Percentiles rank a stretch among this genome's conserved stretches.
Evolutionary conservation across 1,140 invertebrate genomes (phyloP).

Genomic region (Apolygus lucorum): DNA sequence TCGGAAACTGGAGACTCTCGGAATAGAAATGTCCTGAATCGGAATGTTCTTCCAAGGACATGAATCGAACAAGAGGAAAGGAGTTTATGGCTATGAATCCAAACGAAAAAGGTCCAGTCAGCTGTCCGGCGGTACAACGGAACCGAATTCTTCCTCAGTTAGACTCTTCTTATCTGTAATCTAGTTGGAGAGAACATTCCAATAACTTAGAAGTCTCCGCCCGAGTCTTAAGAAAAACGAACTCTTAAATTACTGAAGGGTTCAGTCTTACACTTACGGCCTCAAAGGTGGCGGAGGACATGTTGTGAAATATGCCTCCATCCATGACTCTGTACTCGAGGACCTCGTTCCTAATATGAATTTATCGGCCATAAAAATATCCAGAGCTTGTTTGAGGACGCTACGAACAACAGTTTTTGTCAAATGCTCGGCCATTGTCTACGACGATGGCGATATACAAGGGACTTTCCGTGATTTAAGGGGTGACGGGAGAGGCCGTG

Average conservation of each 20-base stretch:
- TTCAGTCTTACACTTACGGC: no score
- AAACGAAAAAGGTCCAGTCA: not conserved
- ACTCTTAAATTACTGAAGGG: not conserved
- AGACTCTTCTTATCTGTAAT: not conserved
- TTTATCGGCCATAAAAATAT: not conserved
- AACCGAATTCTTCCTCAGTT: not conserved
- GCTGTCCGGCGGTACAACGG: not conserved
- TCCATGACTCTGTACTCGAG: not conserved
- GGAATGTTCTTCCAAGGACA: not conserved
- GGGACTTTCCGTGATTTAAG: not conserved
- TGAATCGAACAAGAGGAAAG: not conserved
- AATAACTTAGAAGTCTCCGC: not conserved
- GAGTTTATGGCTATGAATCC: not conserved
- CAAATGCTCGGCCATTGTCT: not conserved
- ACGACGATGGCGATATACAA: not conserved
- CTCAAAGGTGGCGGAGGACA: not conserved
- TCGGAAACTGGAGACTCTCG: not conserved
- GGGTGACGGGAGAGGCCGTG: not conserved
- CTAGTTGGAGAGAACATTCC: not conserved
- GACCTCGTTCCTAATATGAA: not conserved
- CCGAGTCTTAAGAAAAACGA: not conserved
- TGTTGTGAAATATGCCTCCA: not conserved
- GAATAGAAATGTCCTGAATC: not conserved
- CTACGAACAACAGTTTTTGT: not conserved
- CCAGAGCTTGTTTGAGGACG: not conserved